These are phyloP conservation scores for Pollenia griseotomentosa DNA, from an alignment of 2,888 invertebrate genomes.

Conservation along the genomic window DNA sequence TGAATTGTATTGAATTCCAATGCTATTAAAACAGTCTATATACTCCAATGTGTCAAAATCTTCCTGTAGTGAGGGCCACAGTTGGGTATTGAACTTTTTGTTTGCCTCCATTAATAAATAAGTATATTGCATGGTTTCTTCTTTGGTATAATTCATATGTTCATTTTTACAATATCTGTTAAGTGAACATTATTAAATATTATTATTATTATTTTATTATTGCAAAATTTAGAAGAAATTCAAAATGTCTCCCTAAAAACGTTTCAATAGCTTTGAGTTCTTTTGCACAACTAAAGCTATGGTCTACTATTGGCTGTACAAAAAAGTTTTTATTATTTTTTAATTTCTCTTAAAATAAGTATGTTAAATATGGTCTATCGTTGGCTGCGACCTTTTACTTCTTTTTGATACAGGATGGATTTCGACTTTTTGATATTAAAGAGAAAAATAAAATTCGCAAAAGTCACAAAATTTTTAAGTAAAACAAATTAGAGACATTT, in stretches of 20 bases:
- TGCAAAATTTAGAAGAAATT: neutral
- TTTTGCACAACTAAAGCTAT: too few relatives aligned
- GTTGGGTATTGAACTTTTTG: slow-evolving; percentile 90
- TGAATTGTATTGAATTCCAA: slow-evolving; percentile 91
- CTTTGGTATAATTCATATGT: slow-evolving; percentile 87
- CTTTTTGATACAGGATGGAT: too few relatives aligned
- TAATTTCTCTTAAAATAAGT: too few relatives aligned
- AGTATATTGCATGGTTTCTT: slow-evolving; percentile 89
- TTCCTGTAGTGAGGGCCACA: slow-evolving; percentile 88
- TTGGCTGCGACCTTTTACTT: too few relatives aligned
- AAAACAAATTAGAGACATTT: too few relatives aligned
- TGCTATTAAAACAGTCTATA: slow-evolving; percentile 92
- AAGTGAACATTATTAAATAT: neutral
- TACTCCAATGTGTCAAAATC: slow-evolving; percentile 91
- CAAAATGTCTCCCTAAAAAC: neutral
- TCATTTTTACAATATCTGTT: slow-evolving; percentile 92
- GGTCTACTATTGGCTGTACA: too few relatives aligned
- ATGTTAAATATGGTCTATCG: too few relatives aligned
- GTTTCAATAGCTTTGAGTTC: too few relatives aligned
- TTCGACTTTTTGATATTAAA: too few relatives aligned
- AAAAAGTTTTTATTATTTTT: too few relatives aligned
- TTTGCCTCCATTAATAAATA: slow-evolving; percentile 93
- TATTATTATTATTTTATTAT: neutral
- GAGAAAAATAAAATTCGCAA: too few relatives aligned
- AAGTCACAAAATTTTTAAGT: too few relatives aligned